Base-by-base conservation (phyloP, 1,140 invertebrate species). In the Tetramorium simillimum region DNA sequence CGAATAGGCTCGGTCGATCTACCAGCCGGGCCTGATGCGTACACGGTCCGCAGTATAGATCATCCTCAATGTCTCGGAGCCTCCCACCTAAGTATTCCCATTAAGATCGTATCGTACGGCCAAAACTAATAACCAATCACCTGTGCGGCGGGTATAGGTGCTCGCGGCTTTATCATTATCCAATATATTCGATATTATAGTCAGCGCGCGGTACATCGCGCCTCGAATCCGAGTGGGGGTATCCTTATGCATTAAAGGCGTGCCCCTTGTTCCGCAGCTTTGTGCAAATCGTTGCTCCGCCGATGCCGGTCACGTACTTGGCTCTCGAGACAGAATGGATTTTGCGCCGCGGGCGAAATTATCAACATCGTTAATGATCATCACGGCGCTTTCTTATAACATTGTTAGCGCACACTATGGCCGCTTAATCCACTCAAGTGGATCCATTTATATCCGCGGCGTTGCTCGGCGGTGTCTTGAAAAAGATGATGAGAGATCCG, bases 91-190 rank as follows among this genome's bases (percentile, higher is more conserved):
- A 94, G 92, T 94, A 94, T 93, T 94, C 90, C 93, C 93, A 94
- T 94, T 93, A 94, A 94, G 93, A 93, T 94, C 84, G 67, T 94
- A 94, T 94, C 94, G 85, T 70, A 33, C 62, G 73, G 91, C 92
- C 92, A 94, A 94, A 93, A 94, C 94, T 94, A 94, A 94, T 94
- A 94, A 93, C 93, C 93, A 94, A 94, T 94, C 93, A 92, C 86
- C 91, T 82, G 90, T 86, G 87, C 90, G 81, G 89, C 92, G 86
- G 77, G 89, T 92, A 89, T 92, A 90, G 88, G 89, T 90, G 93
- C 91, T 91, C 88, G 92, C 90, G 84, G 89, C 91, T 92, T 94
- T 94, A 94, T 93, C 91, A 93, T 94, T 93, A 94, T 92, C 88
- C 90, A 92, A 93, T 91, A 91, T 92, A 92, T 90, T 90, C 88